Evolutionary conservation across 2,113 vertebrate genomes (phyloP), one percentile per base, ranked within the genome.

Genomic region (Callospermophilus lateralis): DNA sequence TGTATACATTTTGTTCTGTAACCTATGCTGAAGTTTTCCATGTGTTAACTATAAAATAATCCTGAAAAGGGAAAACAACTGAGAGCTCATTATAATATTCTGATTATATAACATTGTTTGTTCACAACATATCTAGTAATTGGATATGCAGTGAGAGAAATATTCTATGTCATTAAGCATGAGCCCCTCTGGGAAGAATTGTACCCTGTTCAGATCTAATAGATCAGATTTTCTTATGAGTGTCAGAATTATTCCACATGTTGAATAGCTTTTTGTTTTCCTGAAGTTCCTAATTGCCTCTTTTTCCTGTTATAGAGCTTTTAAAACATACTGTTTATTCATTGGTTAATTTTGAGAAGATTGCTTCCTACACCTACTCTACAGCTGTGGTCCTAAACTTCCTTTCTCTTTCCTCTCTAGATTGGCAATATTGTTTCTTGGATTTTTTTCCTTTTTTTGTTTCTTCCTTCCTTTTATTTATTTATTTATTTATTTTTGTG

Each of bases 261-360:
- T 93, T 93, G 48, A 91, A 13, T 78, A 93, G 55, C 45, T 89
- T 89, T 77, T 93, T 90, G 51, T 95, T 95, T 95, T 89, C 42
- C 58, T 63, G 16, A 34, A 83, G 63, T 92, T 97, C 81, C 39
- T 90, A 67, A 89, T 65, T 84, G 37, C 24, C 28, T 58, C 22
- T 79, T 85, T 88, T 79, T 77, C 63, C 58, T 86, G 34, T 79
- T 91, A 68, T 4, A 55, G 58, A 91, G 30, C n/a, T 89, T 76
- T 79, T 83, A 39, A 74, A 70, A 67, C 6, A 51, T 83, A 63
- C 53, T 92, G 20, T 63, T 53, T 34, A 22, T 73, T 79, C 37
- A n/a, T 39, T 93, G 84, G 53, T 67, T 95, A 63, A 85, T 90
- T 95, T 89, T 80, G 13, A 90, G 86, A 48, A 93, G 53, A 81